Base-by-base conservation (phyloP, 2,888 invertebrate genomes). In the Tridacna gigas region DNA sequence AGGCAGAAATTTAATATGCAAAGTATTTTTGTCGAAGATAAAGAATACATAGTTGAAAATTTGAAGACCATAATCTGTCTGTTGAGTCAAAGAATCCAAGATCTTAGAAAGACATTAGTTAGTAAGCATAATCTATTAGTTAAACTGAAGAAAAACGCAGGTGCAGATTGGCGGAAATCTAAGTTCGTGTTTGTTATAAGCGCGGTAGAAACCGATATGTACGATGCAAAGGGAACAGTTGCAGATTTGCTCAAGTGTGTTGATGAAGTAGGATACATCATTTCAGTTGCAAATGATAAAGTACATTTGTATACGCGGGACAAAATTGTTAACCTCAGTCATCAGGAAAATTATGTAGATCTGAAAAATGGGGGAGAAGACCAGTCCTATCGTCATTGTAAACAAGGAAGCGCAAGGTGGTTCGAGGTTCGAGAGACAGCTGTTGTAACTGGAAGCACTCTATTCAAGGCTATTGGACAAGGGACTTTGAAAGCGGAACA, bases 161-260 rank as follows among this genome's bases (percentile, higher is more conserved):
- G 75, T 4, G 15, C 45, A 11, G 80, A 80, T 28, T 80, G 80
- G 80, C 22, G 69, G 22, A 56, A 75, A 25, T 67, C 75, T 20
- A 80, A 75, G 15, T 76, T 67, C 25, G 56, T 76, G 0, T 80
- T 65, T 63, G 80, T 75, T 0, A 80, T 80, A 48, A 79, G 79
- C 51, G 63, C 45, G 18, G 9, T 79, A 15, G 56, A 74, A 28
- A 66, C 79, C 11, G 20, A 37, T 26, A 25, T 79, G 28, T 79
- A 28, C 45, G 79, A 74, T 25, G 51, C 48, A 18, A 13, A 37
- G 0, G 9, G 22, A 2, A 63, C 25, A 25, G 48, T 73, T 9
- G 1, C 13, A 1, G 47, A 47, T 20, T 25, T 65, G 37, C 61
- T 71, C 0, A 25, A n/a, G 7, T 18, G 12, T 28, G 18, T 79